phyloP scores from a whole-genome alignment of 2,113 vertebrate genomes.

The Pedetes capensis region DNA sequence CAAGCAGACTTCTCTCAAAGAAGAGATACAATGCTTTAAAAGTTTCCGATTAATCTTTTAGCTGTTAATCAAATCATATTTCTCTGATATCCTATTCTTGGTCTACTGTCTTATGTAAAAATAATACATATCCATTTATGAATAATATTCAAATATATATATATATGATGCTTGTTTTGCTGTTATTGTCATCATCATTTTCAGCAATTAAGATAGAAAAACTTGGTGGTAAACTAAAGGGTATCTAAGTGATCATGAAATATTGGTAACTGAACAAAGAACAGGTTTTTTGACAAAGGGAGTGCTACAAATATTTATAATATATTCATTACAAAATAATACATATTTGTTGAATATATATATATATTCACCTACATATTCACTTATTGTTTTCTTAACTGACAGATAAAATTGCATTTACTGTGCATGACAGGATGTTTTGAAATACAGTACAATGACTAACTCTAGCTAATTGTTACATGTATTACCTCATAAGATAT shows the following conservation, averaged over 20 bases:
- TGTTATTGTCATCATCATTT: not conserved
- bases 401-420: not conserved
- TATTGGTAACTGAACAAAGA: not conserved
- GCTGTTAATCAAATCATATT: not conserved
- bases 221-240: not conserved
- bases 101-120: not conserved
- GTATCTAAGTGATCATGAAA: not conserved
- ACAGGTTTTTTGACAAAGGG: not conserved
- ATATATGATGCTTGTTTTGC: not conserved
- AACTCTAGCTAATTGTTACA: not conserved
- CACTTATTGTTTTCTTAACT: not conserved
- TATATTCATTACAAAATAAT: not conserved
- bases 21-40: conserved; percentile 2
- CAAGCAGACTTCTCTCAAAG: not conserved
- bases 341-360: too few relatives aligned
- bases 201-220: not conserved
- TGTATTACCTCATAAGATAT: not conserved
- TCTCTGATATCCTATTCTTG: not conserved
- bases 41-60: too few relatives aligned
- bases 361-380: not conserved
- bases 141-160: not conserved
- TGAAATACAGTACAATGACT: not conserved
- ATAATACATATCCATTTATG: not conserved
- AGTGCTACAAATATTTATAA: not conserved
- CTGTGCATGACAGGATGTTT: not conserved